These are phyloP conservation scores for Eciton burchellii DNA, from an alignment of 1,140 invertebrate genomes.

Conservation along the genomic window DNA sequence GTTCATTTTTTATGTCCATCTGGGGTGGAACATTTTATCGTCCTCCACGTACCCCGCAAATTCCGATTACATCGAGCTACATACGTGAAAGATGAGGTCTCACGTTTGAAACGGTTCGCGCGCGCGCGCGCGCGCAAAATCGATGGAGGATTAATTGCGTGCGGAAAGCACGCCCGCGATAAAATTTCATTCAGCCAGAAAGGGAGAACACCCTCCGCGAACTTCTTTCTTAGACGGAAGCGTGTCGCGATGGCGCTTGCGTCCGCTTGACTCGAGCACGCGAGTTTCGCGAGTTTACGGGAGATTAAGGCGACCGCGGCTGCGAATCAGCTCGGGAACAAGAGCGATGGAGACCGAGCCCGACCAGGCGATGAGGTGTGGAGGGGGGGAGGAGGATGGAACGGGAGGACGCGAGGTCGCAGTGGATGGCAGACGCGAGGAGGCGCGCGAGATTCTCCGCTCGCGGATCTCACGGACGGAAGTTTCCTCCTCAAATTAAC, in stretches of 20 bases:
- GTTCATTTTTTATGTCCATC: neutral
- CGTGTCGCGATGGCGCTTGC: slow-evolving; percentile 24
- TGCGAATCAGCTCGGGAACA: slow-evolving; percentile 75
- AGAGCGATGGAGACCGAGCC: slow-evolving; percentile 40
- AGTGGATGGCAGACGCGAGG: no score
- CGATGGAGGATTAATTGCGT: neutral
- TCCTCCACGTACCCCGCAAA: neutral
- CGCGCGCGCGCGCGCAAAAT: neutral
- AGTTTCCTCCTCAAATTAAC: slow-evolving; percentile 85
- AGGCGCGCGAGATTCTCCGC: slow-evolving; percentile 54
- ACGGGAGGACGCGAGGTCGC: slow-evolving; percentile 34
- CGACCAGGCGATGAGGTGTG: no score
- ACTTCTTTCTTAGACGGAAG: neutral
- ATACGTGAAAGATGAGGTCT: no score
- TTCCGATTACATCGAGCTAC: no score
- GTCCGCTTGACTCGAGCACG: slow-evolving; percentile 44
- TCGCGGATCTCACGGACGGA: slow-evolving; percentile 77
- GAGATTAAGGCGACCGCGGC: slow-evolving; percentile 75
- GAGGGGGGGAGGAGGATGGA: slow-evolving; percentile 58
- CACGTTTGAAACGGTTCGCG: no score
- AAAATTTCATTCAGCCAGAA: neutral
- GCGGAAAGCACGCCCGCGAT: neutral
- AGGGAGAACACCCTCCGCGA: neutral
- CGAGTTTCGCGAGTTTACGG: slow-evolving; percentile 76
- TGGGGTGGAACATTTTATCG: neutral